Percentiles rank a stretch among this genome's conserved stretches.
phyloP scores from a whole-genome alignment of 2,797 vertebrate genomes.

The Neopelma chrysocephalum region DNA sequence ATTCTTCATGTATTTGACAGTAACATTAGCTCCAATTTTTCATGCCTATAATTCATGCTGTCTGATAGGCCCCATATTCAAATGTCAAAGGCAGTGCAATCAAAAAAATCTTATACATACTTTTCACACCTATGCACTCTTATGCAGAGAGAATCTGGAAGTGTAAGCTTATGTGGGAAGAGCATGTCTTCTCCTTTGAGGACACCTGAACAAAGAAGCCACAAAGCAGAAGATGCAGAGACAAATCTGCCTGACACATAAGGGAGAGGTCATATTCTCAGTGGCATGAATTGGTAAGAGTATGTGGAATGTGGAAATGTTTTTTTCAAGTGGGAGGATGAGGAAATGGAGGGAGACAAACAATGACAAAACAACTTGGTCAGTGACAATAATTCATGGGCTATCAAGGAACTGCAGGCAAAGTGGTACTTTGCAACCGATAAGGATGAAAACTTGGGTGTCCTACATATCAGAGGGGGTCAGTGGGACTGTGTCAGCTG shows the following conservation, averaged over 20 bases:
- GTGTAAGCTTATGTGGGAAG: neutral
- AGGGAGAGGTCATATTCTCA: neutral
- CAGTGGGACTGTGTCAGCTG: fast-evolving
- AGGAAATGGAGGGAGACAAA: neutral
- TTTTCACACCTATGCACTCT: neutral
- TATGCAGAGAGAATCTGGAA: neutral
- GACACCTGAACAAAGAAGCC: neutral
- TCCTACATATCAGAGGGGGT: fast-evolving
- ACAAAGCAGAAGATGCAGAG: neutral
- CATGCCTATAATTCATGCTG: neutral
- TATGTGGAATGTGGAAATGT: neutral
- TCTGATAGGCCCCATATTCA: neutral
- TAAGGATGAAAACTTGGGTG: neutral
- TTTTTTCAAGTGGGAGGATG: fast-evolving
- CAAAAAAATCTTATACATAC: neutral
- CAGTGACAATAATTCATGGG: neutral
- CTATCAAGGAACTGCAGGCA: neutral
- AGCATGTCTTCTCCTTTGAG: neutral
- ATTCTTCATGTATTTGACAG: neutral
- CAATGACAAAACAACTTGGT: neutral
- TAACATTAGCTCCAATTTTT: neutral
- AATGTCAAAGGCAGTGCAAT: neutral
- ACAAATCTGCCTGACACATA: neutral
- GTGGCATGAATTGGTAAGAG: neutral
- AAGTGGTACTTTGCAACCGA: fast-evolving